phyloP scores from a whole-genome alignment of 2,113 vertebrate genomes.

The Thamnaconus septentrionalis region DNA sequence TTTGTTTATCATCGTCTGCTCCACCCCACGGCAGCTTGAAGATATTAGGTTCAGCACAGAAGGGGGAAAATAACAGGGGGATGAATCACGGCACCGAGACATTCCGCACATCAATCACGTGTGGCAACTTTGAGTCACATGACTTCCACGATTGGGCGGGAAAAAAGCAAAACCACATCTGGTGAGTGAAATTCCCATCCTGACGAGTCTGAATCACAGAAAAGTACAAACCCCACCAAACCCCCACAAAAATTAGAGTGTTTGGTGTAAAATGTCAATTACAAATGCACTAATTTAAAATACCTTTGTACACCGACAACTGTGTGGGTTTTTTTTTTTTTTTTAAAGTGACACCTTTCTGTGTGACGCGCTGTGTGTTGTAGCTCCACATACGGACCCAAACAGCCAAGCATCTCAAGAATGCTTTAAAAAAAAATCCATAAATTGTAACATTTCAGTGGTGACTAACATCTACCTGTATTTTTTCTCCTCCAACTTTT shows the following conservation, averaged over 20 bases:
- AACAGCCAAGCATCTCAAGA: background rate
- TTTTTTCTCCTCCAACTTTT: no score
- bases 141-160: background rate
- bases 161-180: conserved; percentile 13
- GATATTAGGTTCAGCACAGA: conserved; percentile 47
- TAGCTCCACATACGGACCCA: background rate
- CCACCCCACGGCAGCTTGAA: conserved; percentile 66
- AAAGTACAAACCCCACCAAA: background rate
- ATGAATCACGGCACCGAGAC: conserved; percentile 47
- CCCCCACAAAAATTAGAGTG: no score
- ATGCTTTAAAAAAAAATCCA: background rate
- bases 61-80: conserved; percentile 41
- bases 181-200: background rate
- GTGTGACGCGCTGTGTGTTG: no score
- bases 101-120: conserved; percentile 40
- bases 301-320: no score
- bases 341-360: no score
- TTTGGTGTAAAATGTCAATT: no score
- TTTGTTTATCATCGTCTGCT: conserved; percentile 36
- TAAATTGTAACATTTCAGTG: background rate
- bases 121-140: conserved; percentile 32
- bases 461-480: background rate
- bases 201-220: background rate
- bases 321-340: no score
- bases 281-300: no score